Evolutionary conservation across 2,888 invertebrate genomes (phyloP), one percentile per base, ranked within the genome.

Genomic region (Coenonympha arcania): DNA sequence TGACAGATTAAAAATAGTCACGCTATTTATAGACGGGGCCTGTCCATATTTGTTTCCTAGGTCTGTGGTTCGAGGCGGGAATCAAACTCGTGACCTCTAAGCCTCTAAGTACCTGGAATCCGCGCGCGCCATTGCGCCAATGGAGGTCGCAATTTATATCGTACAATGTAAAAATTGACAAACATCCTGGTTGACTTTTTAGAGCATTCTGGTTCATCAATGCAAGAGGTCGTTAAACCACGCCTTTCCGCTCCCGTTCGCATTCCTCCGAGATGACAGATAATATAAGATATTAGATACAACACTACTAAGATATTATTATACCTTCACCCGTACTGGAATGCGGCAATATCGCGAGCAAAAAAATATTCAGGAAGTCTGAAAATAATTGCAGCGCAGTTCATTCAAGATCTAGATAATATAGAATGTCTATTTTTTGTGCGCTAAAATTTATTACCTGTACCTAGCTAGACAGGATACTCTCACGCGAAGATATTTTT

Each of bases 291-390:
- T 40, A 44, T 50, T 37, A 49, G 30, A 43, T 22, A 39, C 37
- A 24, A 13, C 24, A 22, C 11, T 39, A 28, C 19, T n/a, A 19
- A 37, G 26, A 41, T 20, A 9, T 3, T 11, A 26, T 4, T n/a
- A 15, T 18, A 19, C 22, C n/a, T n/a, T n/a, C n/a, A n/a, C n/a
- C n/a, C 13, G 16, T 26, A 6, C 18, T 9, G 39, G 46, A 47
- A 51, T 51, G 47, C 36, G 26, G 39, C 19, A 30, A 49, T 37
- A 2, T 11, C 15, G n/a, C 6, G 24, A 24, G 41, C 19, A 39
- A 47, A 51, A 51, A 33, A 47, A 6, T 11, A 18, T 30, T 20
- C 47, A 31, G 51, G 51, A 51, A 47, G 42, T 47, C 41, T 11
- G 40, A 34, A 51, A 42, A 51, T 51, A 42, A 47, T 51, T 47